Evolutionary conservation across 2,113 vertebrate genomes (phyloP), one percentile per base, ranked within the genome.

Genomic region (Amphilophus citrinellus): DNA sequence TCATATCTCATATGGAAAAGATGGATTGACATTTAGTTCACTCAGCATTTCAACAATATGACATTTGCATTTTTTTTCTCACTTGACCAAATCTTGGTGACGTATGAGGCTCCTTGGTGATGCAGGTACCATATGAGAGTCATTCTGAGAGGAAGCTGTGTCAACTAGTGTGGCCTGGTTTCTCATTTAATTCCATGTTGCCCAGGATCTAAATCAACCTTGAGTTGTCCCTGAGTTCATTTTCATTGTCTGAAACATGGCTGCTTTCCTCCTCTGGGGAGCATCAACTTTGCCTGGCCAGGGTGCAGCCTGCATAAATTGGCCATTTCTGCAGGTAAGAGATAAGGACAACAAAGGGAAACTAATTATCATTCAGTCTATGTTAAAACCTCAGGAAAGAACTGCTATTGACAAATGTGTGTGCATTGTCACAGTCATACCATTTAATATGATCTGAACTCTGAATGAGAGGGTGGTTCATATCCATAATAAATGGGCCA

Each of bases 341-440:
- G 95, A 95, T 95, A 95, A 95, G 93, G 87, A 89, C 93, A 92
- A 95, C 94, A 95, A 95, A 93, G 92, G 87, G 81, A 89, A 94
- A 94, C 91, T 95, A 95, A 95, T 95, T 95, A 94, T 95, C 94
- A 95, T 94, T 94, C 93, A 89, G 87, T 94, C 89, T 94, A 88
- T 91, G 94, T 94, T 94, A 88, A 94, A 94, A 94, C 91, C 93
- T 83, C 85, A 85, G 93, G 91, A 94, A 94, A 93, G 84, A 85
- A 88, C 81, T 63, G 85, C 92, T 93, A 92, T 93, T 92, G 92
- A 94, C 92, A 87, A 92, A 71, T 80, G 90, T 87, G 89, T 90
- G 89, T 59, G 80, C 62, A 93, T 91, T 93, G 93, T 93, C 95
- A 93, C 92, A 90, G 85, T 89, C 75, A 76, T 83, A 91, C 88